Conservation (phyloP, 2,113 vertebrate genomes). For the Centrocercus urophasianus region DNA sequence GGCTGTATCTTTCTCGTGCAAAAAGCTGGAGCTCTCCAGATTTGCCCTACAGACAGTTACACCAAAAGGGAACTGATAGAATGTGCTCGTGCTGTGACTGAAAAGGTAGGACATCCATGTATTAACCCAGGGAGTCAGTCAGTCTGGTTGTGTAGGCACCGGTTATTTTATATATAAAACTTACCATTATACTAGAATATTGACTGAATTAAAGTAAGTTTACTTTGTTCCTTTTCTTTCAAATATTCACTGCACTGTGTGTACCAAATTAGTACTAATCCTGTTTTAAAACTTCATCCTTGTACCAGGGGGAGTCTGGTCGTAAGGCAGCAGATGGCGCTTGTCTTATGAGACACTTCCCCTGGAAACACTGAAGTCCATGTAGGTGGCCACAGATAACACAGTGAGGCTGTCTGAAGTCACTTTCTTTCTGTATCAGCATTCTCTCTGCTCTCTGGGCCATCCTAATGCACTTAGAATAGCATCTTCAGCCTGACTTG, state of each 20-base stretch:
- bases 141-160: not conserved
- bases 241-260: not conserved
- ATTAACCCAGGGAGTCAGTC: not conserved
- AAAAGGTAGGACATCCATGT: conserved; percentile 87
- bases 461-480: not conserved
- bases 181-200: not conserved
- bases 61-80: conserved; percentile 97
- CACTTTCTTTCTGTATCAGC: fast-evolving
- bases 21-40: conserved; percentile 96
- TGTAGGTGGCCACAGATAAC: not conserved
- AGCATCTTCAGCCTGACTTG: not conserved
- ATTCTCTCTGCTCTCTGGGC: not conserved
- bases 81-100: conserved; percentile 92
- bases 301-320: not conserved
- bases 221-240: not conserved
- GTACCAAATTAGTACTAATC: not conserved
- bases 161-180: not conserved
- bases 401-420: not conserved
- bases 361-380: not conserved
- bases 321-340: not conserved
- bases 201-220: not conserved
- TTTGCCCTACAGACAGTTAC: conserved; percentile 95
- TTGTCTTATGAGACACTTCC: not conserved
- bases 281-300: not conserved
- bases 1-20: conserved; percentile 98